These are phyloP conservation scores for Sterna hirundo DNA, from an alignment of 2,113 vertebrate species.

Conservation along the genomic window DNA sequence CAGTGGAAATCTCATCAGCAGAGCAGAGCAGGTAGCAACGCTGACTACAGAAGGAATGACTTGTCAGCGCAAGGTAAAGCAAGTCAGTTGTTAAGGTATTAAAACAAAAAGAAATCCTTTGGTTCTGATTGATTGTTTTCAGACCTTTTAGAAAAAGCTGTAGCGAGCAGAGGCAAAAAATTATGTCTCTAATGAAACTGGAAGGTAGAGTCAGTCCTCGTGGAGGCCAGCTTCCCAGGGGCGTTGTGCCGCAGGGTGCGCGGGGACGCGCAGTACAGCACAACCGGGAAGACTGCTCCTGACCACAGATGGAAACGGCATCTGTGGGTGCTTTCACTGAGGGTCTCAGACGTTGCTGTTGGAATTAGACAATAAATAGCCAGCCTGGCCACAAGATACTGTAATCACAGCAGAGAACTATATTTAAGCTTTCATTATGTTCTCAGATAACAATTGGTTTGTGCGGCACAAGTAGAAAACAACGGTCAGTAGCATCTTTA, in stretches of 20 bases:
- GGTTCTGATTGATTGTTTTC: not conserved
- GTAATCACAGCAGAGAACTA: not conserved
- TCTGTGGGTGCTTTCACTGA: not conserved
- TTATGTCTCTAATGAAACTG: not conserved
- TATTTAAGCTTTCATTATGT: not conserved
- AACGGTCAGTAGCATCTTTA: not conserved
- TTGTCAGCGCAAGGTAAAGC: not conserved
- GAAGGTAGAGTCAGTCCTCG: not conserved
- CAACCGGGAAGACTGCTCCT: not conserved
- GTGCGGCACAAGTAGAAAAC: not conserved
- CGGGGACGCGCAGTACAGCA: not conserved
- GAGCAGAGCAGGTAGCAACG: not conserved
- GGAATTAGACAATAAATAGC: not conserved
- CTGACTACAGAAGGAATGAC: not conserved
- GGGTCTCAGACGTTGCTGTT: not conserved
- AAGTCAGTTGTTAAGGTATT: not conserved
- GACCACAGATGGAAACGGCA: not conserved
- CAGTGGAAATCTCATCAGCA: not conserved
- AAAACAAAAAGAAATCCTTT: not conserved
- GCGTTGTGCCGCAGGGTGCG: rapidly evolving
- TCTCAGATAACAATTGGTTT: not conserved
- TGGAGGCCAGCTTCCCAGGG: not conserved
- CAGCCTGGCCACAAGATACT: not conserved
- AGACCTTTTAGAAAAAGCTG: not conserved
- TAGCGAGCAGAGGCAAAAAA: not conserved